Conservation (phyloP, 2,888 invertebrate species). For the Acanthosepion lycidas region DNA sequence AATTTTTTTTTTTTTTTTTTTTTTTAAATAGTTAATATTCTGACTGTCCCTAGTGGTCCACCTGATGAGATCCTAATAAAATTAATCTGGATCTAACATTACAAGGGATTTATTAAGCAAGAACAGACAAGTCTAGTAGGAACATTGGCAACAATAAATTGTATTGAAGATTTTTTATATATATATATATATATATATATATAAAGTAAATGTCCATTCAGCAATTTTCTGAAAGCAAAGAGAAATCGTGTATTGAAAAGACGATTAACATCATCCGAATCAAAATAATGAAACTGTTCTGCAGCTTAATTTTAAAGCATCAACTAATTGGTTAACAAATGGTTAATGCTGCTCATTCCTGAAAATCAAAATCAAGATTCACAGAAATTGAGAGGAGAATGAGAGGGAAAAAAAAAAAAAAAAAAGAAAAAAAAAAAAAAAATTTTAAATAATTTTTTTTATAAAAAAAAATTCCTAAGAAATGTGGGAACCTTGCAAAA, state of each 20-base stretch:
- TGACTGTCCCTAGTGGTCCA: background rate
- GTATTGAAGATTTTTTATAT: background rate
- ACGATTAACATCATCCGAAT: no score
- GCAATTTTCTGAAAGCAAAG: background rate
- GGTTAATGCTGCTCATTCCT: no score
- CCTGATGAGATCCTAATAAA: background rate
- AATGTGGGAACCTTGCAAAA: background rate
- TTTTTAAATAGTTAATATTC: slow-evolving; percentile 13
- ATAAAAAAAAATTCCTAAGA: background rate
- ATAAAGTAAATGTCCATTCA: background rate
- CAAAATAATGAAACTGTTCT: no score
- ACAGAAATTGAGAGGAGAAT: no score
- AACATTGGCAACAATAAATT: background rate
- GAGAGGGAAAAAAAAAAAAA: no score
- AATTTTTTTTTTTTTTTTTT: background rate
- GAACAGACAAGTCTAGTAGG: background rate
- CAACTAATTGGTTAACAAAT: no score
- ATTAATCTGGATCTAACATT: background rate
- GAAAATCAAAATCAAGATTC: no score
- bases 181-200: no score
- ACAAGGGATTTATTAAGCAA: background rate
- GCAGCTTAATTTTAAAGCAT: no score
- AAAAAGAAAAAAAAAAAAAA: no score
- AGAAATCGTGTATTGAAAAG: background rate
- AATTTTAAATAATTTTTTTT: background rate